Percentiles rank a stretch among this genome's conserved stretches.
These are phyloP conservation scores for Echiichthys vipera DNA, from an alignment of 2,797 vertebrate genomes.

Conservation along the genomic window DNA sequence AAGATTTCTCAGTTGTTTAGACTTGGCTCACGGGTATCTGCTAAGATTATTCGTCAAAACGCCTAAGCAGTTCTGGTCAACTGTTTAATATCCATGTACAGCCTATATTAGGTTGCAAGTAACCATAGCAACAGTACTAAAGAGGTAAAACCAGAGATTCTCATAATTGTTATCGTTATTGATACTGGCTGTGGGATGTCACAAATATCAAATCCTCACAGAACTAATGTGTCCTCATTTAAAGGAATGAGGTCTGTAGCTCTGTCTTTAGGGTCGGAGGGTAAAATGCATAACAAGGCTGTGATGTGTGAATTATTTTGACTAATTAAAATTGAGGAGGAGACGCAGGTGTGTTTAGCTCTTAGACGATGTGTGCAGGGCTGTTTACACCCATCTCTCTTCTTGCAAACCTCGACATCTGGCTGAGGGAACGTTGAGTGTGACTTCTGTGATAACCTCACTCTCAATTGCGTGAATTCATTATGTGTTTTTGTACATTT, in stretches of 20 bases:
- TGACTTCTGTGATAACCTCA: too few relatives aligned
- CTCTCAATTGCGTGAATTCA: too few relatives aligned
- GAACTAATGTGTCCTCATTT: background rate
- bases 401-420: too few relatives aligned
- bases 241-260: background rate
- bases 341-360: too few relatives aligned
- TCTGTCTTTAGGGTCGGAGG: too few relatives aligned
- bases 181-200: background rate
- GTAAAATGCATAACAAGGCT: too few relatives aligned
- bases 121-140: constrained; percentile 12
- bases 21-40: background rate
- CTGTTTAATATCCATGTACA: background rate
- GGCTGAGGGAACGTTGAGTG: too few relatives aligned
- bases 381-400: too few relatives aligned
- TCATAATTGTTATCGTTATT: background rate
- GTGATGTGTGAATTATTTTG: too few relatives aligned
- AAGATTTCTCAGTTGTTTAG: background rate
- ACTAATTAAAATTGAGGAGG: too few relatives aligned
- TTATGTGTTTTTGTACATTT: too few relatives aligned
- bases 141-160: background rate
- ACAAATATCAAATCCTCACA: background rate
- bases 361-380: too few relatives aligned
- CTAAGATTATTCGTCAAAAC: background rate
- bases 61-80: background rate
- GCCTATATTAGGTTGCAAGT: constrained; percentile 8